These are phyloP conservation scores for Anoura caudifer DNA, from an alignment of 2,113 vertebrate species.

Conservation along the genomic window DNA sequence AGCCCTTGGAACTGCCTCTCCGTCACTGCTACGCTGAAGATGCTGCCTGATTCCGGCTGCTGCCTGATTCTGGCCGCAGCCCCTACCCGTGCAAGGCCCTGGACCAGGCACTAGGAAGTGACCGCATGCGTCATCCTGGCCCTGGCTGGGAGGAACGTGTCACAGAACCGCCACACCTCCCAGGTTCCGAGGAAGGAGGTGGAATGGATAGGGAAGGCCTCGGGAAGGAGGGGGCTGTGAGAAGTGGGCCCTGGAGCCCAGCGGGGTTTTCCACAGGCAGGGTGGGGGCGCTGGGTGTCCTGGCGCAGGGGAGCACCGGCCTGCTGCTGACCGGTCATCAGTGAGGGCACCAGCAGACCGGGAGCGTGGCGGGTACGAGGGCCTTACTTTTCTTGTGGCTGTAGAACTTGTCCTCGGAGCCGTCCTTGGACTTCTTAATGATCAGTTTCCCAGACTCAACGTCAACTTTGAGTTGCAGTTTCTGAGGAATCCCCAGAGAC, in stretches of 20 bases:
- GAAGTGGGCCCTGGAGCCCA: not conserved
- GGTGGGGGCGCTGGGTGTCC: not conserved
- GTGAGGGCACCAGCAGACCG: rapidly evolving
- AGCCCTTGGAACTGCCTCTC: not conserved
- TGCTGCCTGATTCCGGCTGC: too few relatives aligned
- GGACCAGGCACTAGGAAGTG: not conserved
- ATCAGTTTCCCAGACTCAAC: slow-evolving; percentile 94
- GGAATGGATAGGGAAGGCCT: not conserved
- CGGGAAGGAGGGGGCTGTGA: not conserved
- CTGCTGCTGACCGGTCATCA: rapidly evolving
- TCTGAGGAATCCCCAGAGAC: slow-evolving; percentile 90
- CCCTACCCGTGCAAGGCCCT: not conserved
- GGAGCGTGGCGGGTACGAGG: rapidly evolving
- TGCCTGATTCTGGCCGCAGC: rapidly evolving
- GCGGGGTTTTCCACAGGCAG: not conserved
- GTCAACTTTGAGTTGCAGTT: slow-evolving; percentile 95
- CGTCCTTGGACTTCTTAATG: slow-evolving; percentile 95
- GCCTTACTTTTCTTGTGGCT: slow-evolving; percentile 96
- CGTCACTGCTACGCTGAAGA: not conserved
- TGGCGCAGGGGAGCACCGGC: not conserved
- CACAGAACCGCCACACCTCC: not conserved
- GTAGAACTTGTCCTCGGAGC: slow-evolving; percentile 95
- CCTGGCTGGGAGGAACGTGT: not conserved
- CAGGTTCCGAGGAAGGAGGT: rapidly evolving
- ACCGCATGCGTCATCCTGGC: not conserved